Base-by-base conservation (phyloP, 2,797 vertebrate species). In the Microhierax caerulescens region DNA sequence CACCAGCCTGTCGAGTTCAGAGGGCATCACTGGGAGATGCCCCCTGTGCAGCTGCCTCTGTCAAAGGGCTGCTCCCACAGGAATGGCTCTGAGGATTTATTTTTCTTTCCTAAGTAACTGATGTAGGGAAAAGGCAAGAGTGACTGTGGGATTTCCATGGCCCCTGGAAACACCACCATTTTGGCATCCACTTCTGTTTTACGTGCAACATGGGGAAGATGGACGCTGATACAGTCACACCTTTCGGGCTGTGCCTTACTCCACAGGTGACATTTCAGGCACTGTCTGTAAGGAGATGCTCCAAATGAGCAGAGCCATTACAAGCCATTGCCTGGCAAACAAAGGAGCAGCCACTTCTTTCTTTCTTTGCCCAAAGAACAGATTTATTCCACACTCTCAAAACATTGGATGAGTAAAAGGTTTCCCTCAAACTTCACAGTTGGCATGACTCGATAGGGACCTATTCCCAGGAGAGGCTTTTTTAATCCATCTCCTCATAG, bases 1-100 rank as follows among this genome's bases (percentile, higher is more conserved):
- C 14, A 1, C 36, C 69, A 78, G n/a, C 22, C 14, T 81, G 60
- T 41, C 48, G 21, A 0, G 0, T 30, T 67, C 53, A 39, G n/a
- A 41, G 13, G 14, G 22, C n/a, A 51, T 59, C 15, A 6, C 32
- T 14, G 54, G 68, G 56, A 63, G 37, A 32, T 39, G 48, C n/a
- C 51, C 25, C 56, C 18, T 6, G 43, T 0, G 1, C 45, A 68
- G 48, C n/a, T 5, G 1, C 37, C 24, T 54, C 47, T 39, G 76
- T 18, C 12, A 74, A 90, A 37, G 47, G 39, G 41, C 56, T 74
- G 41, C 13, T 78, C 57, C 57, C 19, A 28, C 19, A 69, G 28
- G 63, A 92, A 59, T 8, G 3, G 6, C 56, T 83, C 79, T 0
- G 0, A 30, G 53, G 15, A 2, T 2, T 63, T 30, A 16, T 73